These are phyloP conservation scores for Pyralis farinalis DNA, from an alignment of 2,888 invertebrate genomes.

Conservation along the genomic window DNA sequence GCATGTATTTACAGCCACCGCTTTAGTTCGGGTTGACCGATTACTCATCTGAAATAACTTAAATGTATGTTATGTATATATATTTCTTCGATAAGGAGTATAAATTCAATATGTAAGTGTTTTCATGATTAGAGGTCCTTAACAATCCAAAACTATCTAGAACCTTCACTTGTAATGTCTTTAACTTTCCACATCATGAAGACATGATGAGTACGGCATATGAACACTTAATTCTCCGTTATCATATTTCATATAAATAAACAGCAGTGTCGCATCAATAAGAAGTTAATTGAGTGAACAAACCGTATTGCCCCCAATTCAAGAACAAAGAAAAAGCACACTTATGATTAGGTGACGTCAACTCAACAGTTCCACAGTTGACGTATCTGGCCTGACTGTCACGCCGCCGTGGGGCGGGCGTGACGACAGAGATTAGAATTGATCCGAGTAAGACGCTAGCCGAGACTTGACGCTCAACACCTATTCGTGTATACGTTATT, in stretches of 20 bases:
- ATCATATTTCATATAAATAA: slow-evolving; percentile 8
- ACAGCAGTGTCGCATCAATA: slow-evolving; percentile 9
- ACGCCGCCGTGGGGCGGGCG: slow-evolving; percentile 27
- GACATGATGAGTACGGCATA: background rate
- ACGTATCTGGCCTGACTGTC: slow-evolving; percentile 30
- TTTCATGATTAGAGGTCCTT: no score
- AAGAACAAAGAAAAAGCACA: slow-evolving; percentile 24
- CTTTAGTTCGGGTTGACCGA: no score
- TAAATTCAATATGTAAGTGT: no score
- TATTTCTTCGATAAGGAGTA: no score
- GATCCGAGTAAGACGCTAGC: slow-evolving; percentile 52
- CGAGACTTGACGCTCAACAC: slow-evolving; percentile 49
- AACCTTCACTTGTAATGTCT: background rate
- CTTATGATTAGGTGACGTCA: slow-evolving; percentile 40
- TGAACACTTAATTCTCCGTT: slow-evolving; percentile 5
- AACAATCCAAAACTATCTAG: no score
- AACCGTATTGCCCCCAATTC: slow-evolving; percentile 22
- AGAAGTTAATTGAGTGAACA: slow-evolving; percentile 11
- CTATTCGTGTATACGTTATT: slow-evolving; percentile 56
- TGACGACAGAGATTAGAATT: slow-evolving; percentile 63
- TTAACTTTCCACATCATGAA: background rate
- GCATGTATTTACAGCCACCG: no score
- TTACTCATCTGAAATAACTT: no score
- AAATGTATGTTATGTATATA: no score
- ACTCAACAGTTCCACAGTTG: slow-evolving; percentile 23